Percentiles rank a stretch among this genome's conserved stretches.
These are phyloP conservation scores for Nixonia krombeini DNA, from an alignment of 1,140 invertebrate genomes.

Conservation along the genomic window DNA sequence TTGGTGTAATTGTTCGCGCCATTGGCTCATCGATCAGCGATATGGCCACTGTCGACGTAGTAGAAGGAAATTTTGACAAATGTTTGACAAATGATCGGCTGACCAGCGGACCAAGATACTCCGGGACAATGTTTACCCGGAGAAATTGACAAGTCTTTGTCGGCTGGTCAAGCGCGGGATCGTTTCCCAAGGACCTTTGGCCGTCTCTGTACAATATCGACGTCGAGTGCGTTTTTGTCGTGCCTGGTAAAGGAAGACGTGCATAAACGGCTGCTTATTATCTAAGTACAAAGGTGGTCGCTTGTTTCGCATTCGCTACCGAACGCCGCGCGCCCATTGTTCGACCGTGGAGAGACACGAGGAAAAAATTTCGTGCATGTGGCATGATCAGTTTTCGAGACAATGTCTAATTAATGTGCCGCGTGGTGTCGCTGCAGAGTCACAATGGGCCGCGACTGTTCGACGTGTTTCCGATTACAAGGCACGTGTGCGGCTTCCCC, in stretches of 20 bases:
- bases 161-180: not conserved
- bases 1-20: conserved; percentile 14
- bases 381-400: conserved; percentile 35
- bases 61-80: conserved; percentile 8
- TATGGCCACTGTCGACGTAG: conserved; percentile 6
- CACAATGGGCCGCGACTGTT: conserved; percentile 22
- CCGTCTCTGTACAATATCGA: not conserved
- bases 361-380: conserved; percentile 25
- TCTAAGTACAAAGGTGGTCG: conserved; percentile 8
- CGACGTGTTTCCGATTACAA: conserved; percentile 29
- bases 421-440: conserved; percentile 16
- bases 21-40: conserved; percentile 17
- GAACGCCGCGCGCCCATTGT: conserved; percentile 7
- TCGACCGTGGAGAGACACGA: conserved; percentile 5
- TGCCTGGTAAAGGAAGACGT: conserved; percentile 10
- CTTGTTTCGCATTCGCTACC: conserved; percentile 25
- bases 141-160: not conserved
- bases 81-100: not conserved
- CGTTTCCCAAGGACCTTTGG: not conserved
- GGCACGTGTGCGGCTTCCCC: not conserved
- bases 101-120: no score
- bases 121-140: no score
- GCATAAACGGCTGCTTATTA: conserved; percentile 7
- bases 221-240: conserved; percentile 6
- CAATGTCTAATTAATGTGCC: conserved; percentile 40